Conservation (phyloP, 2,888 invertebrate species). For the Cenopis cana region DNA sequence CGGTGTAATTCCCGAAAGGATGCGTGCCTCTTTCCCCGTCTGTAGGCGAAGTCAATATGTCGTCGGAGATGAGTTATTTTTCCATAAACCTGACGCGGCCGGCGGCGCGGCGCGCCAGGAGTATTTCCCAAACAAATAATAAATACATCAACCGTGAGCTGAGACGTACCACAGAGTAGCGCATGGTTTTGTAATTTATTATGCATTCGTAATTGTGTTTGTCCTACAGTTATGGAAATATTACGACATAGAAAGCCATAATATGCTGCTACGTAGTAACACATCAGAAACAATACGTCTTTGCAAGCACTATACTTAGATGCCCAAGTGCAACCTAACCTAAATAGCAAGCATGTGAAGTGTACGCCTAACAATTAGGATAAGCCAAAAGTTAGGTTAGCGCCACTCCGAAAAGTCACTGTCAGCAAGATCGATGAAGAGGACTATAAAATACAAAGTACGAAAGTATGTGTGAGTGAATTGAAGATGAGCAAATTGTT, state of each 20-base stretch:
- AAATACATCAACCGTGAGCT: slow-evolving; percentile 73
- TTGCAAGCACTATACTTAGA: neutral
- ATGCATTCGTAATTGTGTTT: slow-evolving; percentile 50
- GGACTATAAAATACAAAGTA: no score
- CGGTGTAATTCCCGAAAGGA: slow-evolving; percentile 76
- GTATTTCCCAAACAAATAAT: slow-evolving; percentile 84
- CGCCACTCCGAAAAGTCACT: no score
- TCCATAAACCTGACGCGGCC: slow-evolving; percentile 71
- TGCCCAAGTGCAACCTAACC: no score
- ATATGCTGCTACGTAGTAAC: neutral
- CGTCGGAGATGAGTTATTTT: slow-evolving; percentile 81
- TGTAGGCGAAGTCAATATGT: slow-evolving; percentile 78
- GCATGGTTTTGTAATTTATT: slow-evolving; percentile 65
- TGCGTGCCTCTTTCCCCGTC: slow-evolving; percentile 66
- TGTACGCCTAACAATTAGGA: no score
- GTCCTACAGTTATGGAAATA: neutral
- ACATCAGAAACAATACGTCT: neutral
- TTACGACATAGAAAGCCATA: neutral
- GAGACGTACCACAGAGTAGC: slow-evolving; percentile 55
- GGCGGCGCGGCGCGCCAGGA: slow-evolving; percentile 58
- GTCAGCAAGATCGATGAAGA: no score
- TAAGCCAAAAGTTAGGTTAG: no score
- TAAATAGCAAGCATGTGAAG: no score
- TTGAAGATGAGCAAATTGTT: no score
- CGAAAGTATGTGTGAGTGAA: no score